Percentiles rank a stretch among this genome's conserved stretches.
These are phyloP conservation scores for Zapus hudsonius DNA, from an alignment of 2,113 vertebrate species.

Conservation along the genomic window DNA sequence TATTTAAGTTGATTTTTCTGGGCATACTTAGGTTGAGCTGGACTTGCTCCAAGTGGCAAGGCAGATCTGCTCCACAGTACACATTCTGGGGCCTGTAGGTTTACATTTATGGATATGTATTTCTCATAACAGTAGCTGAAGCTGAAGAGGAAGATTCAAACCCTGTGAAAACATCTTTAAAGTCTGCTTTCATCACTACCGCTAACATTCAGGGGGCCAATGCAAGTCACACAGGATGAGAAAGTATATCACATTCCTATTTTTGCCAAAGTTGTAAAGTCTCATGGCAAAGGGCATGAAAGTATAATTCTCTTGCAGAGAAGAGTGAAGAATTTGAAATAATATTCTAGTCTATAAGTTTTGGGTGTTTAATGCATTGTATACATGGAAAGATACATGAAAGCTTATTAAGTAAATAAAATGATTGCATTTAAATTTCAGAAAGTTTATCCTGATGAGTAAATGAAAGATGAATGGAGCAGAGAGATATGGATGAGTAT, in stretches of 20 bases:
- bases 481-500: background rate
- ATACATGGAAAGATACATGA: background rate
- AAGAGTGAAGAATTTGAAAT: constrained; percentile 10
- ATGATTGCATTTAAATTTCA: constrained; percentile 18
- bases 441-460: background rate
- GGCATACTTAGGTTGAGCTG: background rate
- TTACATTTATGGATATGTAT: background rate
- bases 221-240: background rate
- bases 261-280: constrained; percentile 34
- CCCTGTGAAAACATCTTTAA: constrained; percentile 9
- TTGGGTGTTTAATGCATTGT: background rate
- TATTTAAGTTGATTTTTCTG: constrained; percentile 37
- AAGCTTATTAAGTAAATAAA: constrained; percentile 8
- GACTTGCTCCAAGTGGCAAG: background rate
- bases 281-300: background rate
- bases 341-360: background rate
- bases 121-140: constrained; percentile 43
- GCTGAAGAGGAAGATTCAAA: background rate
- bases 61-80: background rate
- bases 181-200: background rate
- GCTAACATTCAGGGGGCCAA: background rate
- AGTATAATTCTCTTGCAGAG: background rate
- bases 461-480: background rate
- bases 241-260: background rate
- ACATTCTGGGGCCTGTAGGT: constrained; percentile 1